Evolutionary conservation across 2,797 vertebrate genomes (phyloP).

Genomic region (Phrynocephalus vlangalii): DNA sequence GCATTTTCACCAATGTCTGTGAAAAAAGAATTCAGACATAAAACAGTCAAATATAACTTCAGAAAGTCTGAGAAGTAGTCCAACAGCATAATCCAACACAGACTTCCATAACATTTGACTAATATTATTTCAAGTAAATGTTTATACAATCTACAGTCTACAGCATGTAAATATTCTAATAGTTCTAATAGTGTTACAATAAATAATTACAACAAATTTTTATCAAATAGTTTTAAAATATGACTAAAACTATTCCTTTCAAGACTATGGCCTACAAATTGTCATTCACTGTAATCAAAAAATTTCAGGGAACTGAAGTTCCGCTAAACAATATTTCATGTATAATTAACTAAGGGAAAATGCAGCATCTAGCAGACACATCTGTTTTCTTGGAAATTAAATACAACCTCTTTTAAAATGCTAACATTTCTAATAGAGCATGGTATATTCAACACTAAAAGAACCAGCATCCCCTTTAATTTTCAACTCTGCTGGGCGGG

Average conservation of each 20-base stretch:
- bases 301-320: not conserved
- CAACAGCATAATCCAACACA: not conserved
- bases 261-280: too few species aligned
- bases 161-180: not conserved
- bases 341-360: not conserved
- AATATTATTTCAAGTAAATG: not conserved
- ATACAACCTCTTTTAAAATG: not conserved
- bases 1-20: constrained; percentile 4
- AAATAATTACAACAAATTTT: too few species aligned
- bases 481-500: too few species aligned
- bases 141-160: not conserved
- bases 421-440: not conserved
- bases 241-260: too few species aligned
- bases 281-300: too few species aligned
- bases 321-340: not conserved
- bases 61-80: not conserved
- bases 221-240: too few species aligned
- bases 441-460: not conserved
- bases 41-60: not conserved
- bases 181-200: not conserved
- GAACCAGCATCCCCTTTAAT: not conserved
- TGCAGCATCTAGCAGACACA: not conserved
- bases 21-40: not conserved
- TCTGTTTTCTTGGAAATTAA: not conserved
- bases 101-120: not conserved